Evolutionary conservation across 2,888 invertebrate genomes (phyloP), one percentile per base, ranked within the genome.

Genomic region (Chymomyza fuscimana): DNA sequence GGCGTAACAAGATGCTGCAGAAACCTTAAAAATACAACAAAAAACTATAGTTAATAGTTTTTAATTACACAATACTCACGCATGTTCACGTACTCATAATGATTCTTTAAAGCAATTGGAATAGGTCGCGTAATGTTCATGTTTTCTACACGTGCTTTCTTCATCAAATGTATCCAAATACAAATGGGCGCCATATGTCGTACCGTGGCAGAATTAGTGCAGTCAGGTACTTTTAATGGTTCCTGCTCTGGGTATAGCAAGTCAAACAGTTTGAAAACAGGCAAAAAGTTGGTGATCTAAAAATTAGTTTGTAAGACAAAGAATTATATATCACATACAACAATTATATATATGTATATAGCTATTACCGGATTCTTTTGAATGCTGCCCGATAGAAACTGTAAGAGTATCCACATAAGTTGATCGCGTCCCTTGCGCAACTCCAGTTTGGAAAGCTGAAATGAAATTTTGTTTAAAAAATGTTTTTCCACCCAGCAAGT

Each of bases 331-430:
- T 7, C 16, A 12, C 16, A 29, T 29, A 19, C 9, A 32, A 32
- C 7, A 32, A 32, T 32, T 32, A 32, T 1, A 5, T 32, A 5
- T 32, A 7, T 32, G 7, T 32, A 5, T 32, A 4, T 32, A 32
- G 9, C 7, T 46, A 12, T 91, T 91, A 96, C 94, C 0, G 98
- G 97, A 92, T 98, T 98, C 82, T 98, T 95, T 91, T 98, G 97
- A 86, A 98, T 98, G 89, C 97, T 98, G 63, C 98, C 98, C 0
- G 99, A 98, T 83, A 99, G 97, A 89, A 98, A 99, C 92, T 99
- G 99, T 58, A 99, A 93, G 19, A 99, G 93, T 22, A 98, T 96
- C 99, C 99, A 99, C 99, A 99, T 99, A n/a, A 99, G 93, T 87
- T 99, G 98, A 92, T 99, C 99, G 62, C 99, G 93, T 0, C 98